Evolutionary conservation across 2,888 invertebrate genomes (phyloP).

Genomic region (Ariolimax columbianus): DNA sequence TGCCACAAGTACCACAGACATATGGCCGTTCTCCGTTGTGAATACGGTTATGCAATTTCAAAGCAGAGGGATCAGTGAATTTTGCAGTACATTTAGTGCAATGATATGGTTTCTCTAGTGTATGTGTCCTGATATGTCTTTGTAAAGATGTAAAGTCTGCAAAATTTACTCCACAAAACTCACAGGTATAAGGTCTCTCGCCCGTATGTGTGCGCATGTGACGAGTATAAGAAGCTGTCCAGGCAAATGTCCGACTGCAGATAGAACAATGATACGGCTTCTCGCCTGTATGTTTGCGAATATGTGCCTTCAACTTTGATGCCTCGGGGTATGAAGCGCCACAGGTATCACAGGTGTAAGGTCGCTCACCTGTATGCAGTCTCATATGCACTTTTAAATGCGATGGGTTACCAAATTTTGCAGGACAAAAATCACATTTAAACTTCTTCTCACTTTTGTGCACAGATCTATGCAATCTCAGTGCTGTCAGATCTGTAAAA

Average conservation of each 20-base stretch:
- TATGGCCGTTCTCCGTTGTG: conserved; percentile 43
- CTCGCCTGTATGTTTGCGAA: conserved; percentile 51
- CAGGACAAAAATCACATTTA: conserved; percentile 31
- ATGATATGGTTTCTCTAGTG: conserved; percentile 48
- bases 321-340: conserved; percentile 51
- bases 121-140: conserved; percentile 51
- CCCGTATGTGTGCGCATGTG: conserved; percentile 54
- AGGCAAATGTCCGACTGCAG: conserved; percentile 46
- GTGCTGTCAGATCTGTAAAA: background rate
- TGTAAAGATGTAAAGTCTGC: conserved; percentile 48
- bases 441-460: conserved; percentile 37
- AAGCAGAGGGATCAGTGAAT: conserved; percentile 40
- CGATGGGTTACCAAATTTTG: conserved; percentile 31
- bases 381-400: conserved; percentile 52
- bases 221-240: conserved; percentile 46
- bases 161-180: conserved; percentile 49
- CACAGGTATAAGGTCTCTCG: conserved; percentile 52
- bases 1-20: conserved; percentile 37
- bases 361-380: conserved; percentile 54
- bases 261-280: conserved; percentile 47
- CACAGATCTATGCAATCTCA: conserved; percentile 15
- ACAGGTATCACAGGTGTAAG: conserved; percentile 53
- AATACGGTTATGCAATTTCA: conserved; percentile 30
- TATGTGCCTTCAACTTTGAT: conserved; percentile 43
- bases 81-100: conserved; percentile 47